Evolutionary conservation across 2,113 vertebrate genomes (phyloP).

Genomic region (Mobula hypostoma): DNA sequence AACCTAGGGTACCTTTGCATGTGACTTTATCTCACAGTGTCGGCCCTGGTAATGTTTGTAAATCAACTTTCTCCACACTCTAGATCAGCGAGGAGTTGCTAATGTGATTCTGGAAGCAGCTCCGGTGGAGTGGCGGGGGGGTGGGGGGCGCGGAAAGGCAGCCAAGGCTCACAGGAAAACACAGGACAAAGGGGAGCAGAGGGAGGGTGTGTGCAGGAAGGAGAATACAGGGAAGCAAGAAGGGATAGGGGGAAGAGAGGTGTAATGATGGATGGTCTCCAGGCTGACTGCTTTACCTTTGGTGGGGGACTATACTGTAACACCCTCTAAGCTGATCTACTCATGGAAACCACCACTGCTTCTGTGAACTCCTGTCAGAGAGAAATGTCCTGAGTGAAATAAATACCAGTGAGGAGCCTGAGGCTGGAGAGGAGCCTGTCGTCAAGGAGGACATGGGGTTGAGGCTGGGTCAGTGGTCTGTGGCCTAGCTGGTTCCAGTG

Average conservation of each 20-base stretch:
- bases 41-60: not conserved
- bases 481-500: no score
- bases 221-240: not conserved
- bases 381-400: not conserved
- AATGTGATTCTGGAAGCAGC: not conserved
- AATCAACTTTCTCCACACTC: not conserved
- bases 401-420: not conserved
- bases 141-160: not conserved
- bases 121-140: no score
- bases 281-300: not conserved
- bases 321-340: not conserved
- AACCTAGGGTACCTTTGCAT: not conserved
- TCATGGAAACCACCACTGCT: not conserved
- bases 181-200: not conserved
- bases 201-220: not conserved
- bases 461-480: no score
- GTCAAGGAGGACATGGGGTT: no score
- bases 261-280: not conserved
- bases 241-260: not conserved
- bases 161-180: not conserved
- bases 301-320: not conserved
- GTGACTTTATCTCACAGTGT: not conserved
- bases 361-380: not conserved
- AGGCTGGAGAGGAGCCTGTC: no score
- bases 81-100: not conserved